Percentiles rank a stretch among this genome's conserved stretches.
Conservation (phyloP, 2,888 invertebrate genomes). For the Parapristionchus giblindavisi region DNA sequence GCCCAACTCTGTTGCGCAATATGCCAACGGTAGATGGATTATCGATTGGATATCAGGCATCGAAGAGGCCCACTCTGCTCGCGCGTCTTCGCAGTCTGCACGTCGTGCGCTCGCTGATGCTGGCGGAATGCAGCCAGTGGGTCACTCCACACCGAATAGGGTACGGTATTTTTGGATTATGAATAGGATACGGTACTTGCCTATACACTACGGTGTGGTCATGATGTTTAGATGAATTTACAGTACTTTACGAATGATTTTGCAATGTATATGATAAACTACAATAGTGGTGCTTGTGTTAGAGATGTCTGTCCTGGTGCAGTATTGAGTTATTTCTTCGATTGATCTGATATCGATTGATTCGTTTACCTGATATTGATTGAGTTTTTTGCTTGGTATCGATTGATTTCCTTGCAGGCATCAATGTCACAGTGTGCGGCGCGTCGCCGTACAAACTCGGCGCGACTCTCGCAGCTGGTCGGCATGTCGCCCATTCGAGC, state of each 20-base stretch:
- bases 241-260: not conserved
- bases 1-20: too few relatives aligned
- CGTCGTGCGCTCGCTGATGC: not conserved
- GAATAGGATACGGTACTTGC: too few relatives aligned
- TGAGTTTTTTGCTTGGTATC: too few relatives aligned
- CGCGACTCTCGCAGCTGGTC: slow-evolving; percentile 9
- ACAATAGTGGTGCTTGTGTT: not conserved
- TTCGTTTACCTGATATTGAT: not conserved
- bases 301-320: too few relatives aligned
- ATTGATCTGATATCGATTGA: not conserved
- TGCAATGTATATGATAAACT: not conserved
- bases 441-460: not conserved
- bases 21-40: too few relatives aligned
- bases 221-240: too few relatives aligned
- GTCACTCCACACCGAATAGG: slow-evolving; percentile 18
- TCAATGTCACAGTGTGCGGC: too few relatives aligned
- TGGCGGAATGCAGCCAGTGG: not conserved
- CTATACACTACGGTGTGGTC: too few relatives aligned
- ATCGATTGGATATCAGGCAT: not conserved
- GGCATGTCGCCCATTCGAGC: slow-evolving; percentile 23
- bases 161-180: slow-evolving; percentile 11
- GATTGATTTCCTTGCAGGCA: not conserved
- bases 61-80: slow-evolving; percentile 22
- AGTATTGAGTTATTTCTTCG: not conserved
- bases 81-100: not conserved